Evolutionary conservation across 2,888 invertebrate species (phyloP), one percentile per base, ranked within the genome.

Genomic region (Dicycla oo): DNA sequence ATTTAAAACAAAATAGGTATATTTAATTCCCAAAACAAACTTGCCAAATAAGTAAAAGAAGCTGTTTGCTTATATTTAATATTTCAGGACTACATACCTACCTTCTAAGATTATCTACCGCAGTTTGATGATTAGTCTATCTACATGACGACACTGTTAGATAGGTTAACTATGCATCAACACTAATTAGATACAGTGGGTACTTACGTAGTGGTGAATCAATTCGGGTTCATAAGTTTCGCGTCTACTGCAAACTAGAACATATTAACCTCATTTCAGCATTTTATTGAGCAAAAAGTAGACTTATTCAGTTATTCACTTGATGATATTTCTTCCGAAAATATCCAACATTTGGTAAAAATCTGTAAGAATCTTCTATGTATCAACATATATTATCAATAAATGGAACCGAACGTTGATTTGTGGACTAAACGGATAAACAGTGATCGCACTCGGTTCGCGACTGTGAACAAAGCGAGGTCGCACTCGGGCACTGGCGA

Each of bases 391-490:
- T 43, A 65, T 15, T 51, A 63, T 71, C 34, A 61, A n/a, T 62
- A 26, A 71, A 58, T 43, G 53, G 47, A 51, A 62, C 58, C 60
- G 61, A 66, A 64, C 56, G 61, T 60, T 60, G 57, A 63, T 63
- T 73, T 73, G 51, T 73, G 53, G 53, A 80, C 75, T 78, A 81
- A 79, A 68, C 79, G 78, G 67, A 82, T 83, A 81, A 84, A 86
- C 81, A 85, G 81, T 70, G 67, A 73, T 61, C 70, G 74, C 80
- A 80, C 75, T 82, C 67, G 43, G 84, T 71, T 68, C 69, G 68
- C 70, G 69, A 81, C 80, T 85, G 85, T 83, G 88, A 87, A 90
- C 91, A 92, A 93, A 92, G 94, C 94, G 93, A 92, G 92, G 91
- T 90, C 92, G 91, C 85, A 84, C 84, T 83, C 86, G 87, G 85